These are phyloP conservation scores for Onchidella celtica DNA, from an alignment of 2,888 invertebrate species.

Conservation along the genomic window DNA sequence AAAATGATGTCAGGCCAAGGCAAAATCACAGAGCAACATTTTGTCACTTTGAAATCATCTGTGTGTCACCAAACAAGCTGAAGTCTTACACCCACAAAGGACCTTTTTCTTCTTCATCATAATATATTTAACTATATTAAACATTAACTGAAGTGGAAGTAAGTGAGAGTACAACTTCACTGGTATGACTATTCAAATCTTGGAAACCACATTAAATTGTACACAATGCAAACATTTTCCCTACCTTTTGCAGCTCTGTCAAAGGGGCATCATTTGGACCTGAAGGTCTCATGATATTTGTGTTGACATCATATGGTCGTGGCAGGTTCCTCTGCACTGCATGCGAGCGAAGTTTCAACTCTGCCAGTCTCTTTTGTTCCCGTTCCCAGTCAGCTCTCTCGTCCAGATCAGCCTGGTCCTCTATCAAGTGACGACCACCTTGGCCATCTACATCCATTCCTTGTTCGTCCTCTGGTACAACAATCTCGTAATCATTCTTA, in stretches of 20 bases:
- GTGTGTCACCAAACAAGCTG: too few species aligned
- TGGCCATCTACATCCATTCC: constrained; percentile 72
- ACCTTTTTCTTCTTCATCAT: too few species aligned
- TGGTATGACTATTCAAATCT: too few species aligned
- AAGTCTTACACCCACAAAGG: too few species aligned
- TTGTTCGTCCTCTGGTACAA: constrained; percentile 91
- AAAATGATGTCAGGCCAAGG: too few species aligned
- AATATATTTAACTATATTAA: too few species aligned
- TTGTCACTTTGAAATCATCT: too few species aligned
- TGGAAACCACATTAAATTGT: too few species aligned
- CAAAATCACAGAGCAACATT: too few species aligned
- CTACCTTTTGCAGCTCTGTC: constrained; percentile 89
- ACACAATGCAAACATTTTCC: too few species aligned
- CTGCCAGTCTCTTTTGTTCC: constrained; percentile 78
- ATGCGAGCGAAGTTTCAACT: constrained; percentile 89
- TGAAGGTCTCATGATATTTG: constrained; percentile 88
- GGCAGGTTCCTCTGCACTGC: constrained; percentile 92
- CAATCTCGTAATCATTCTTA: constrained; percentile 98
- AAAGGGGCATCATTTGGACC: constrained; percentile 87
- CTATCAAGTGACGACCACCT: constrained; percentile 80
- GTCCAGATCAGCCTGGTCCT: constrained; percentile 87
- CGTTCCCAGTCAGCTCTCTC: constrained; percentile 80
- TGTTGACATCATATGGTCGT: constrained; percentile 92
- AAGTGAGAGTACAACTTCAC: too few species aligned
- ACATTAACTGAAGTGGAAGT: too few species aligned